Evolutionary conservation across 2,113 vertebrate genomes (phyloP).

Genomic region (Marcusenius ussheri): DNA sequence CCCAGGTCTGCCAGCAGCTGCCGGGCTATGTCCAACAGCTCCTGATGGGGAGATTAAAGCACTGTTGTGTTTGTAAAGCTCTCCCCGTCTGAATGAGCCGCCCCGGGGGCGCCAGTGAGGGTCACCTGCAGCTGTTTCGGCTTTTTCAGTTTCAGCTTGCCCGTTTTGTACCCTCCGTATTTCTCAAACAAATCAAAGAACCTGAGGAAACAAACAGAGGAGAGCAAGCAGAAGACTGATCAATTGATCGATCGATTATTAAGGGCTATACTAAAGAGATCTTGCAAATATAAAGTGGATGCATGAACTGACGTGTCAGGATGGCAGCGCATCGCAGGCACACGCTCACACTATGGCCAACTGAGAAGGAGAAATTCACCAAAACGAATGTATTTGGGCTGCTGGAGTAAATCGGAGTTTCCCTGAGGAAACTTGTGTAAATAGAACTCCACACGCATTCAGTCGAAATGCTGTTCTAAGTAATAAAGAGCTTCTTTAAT

Average conservation of each 20-base stretch:
- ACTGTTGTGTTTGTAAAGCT: not conserved
- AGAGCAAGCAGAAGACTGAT: too few relatives aligned
- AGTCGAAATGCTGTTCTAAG: not conserved
- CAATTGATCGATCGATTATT: not conserved
- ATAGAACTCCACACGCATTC: not conserved
- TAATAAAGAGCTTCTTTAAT: not conserved
- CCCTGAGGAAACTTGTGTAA: not conserved
- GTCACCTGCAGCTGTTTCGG: slow-evolving; percentile 78
- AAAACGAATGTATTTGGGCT: not conserved
- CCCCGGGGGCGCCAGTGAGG: not conserved
- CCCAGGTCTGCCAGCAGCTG: slow-evolving; percentile 77
- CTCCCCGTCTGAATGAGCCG: not conserved
- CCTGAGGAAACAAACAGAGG: slow-evolving; percentile 44
- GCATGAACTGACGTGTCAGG: not conserved
- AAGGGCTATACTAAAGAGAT: not conserved
- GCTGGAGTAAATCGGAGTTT: not conserved
- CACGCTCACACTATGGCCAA: not conserved
- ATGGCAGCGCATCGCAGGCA: not conserved
- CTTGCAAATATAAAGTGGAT: not conserved
- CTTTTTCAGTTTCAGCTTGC: slow-evolving; percentile 81
- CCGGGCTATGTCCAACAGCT: slow-evolving; percentile 80
- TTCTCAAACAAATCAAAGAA: slow-evolving; percentile 91
- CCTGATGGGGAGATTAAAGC: slow-evolving; percentile 48
- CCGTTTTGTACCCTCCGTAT: slow-evolving; percentile 77
- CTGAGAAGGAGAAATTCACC: not conserved